Conservation (phyloP, 53 echinoderm and acorn worm species). For the Astropecten irregularis region DNA sequence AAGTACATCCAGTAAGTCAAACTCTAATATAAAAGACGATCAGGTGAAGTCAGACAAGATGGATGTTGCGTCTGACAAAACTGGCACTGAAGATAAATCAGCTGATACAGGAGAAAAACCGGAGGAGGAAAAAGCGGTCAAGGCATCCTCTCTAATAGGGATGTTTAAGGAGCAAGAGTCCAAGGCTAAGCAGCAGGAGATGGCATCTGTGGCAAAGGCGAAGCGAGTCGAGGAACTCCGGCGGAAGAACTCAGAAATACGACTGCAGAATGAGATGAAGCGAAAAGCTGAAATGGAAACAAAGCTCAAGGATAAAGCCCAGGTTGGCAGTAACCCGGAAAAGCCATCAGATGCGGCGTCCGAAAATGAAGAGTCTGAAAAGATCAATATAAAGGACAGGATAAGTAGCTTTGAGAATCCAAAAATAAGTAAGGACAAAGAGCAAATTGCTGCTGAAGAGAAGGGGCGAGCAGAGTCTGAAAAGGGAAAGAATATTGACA, state of each 20-base stretch:
- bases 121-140: not conserved
- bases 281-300: constrained; percentile 25
- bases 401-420: constrained; percentile 47
- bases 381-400: constrained; percentile 46
- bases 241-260: constrained; percentile 46
- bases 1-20: not conserved
- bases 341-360: constrained; percentile 20
- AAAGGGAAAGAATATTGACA: constrained; percentile 13
- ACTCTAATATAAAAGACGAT: not conserved
- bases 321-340: not conserved
- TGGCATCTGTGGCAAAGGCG: constrained; percentile 20
- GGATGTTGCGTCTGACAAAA: not conserved
- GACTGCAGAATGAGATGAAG: constrained; percentile 27
- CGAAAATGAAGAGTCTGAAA: constrained; percentile 28
- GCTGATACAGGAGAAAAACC: not conserved
- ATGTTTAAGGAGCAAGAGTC: constrained; percentile 42
- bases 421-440: constrained; percentile 6
- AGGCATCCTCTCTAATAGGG: constrained; percentile 39
- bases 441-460: not conserved
- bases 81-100: not conserved
- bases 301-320: constrained; percentile 25
- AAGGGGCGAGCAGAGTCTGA: not conserved
- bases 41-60: not conserved
- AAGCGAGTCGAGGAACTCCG: constrained; percentile 45
- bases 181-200: constrained; percentile 38